Conservation (phyloP, 2,113 vertebrate species). For the Nothoprocta pentlandii region DNA sequence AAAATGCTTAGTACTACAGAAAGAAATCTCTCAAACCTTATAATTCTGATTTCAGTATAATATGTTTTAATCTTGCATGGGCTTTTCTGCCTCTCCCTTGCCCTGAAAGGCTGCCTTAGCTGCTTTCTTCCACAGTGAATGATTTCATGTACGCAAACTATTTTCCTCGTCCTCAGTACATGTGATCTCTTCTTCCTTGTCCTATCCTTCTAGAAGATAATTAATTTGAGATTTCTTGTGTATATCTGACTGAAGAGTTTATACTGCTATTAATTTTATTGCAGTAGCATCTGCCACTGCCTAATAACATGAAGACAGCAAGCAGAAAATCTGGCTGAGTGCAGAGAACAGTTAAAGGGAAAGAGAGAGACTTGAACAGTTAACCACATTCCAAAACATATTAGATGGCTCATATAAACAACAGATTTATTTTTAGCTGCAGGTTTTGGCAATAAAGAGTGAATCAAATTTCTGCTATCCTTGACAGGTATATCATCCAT, state of each 20-base stretch:
- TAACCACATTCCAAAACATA: not conserved
- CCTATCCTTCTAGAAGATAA: not conserved
- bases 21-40: not conserved
- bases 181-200: not conserved
- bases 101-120: not conserved
- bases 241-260: slow-evolving; percentile 11
- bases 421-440: not conserved
- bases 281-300: slow-evolving; percentile 22
- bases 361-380: not conserved
- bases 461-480: not conserved
- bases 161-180: not conserved
- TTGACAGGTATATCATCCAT: not conserved
- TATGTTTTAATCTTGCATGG: not conserved
- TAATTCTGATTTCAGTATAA: not conserved
- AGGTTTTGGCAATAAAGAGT: not conserved
- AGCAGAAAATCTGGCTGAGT: slow-evolving; percentile 8
- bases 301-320: not conserved
- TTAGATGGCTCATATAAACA: not conserved
- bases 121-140: not conserved
- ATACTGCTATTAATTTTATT: not conserved
- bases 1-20: not conserved
- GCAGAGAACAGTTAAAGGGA: not conserved
- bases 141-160: not conserved
- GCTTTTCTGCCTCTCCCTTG: not conserved
- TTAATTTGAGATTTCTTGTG: not conserved